phyloP scores from a whole-genome alignment of 2,113 vertebrate species.

The Irena cyanogastra region DNA sequence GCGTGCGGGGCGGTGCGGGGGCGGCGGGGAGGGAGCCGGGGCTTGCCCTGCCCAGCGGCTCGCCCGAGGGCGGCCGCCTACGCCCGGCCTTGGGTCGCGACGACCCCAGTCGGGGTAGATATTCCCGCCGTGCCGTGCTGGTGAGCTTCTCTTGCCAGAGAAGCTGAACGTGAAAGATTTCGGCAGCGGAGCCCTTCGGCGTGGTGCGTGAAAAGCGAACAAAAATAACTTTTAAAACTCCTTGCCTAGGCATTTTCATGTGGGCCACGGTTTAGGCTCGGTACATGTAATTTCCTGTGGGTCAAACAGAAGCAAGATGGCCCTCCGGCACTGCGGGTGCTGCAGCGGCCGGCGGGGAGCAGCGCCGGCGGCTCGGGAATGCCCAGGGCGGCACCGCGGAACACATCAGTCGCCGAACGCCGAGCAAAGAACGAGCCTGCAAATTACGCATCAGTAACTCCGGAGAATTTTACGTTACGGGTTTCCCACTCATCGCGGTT shows the following conservation, averaged over 20 bases:
- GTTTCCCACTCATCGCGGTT: rapidly evolving
- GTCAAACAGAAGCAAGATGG: neutral
- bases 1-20: neutral
- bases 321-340: neutral
- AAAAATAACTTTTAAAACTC: neutral
- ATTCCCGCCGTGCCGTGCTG: neutral
- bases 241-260: neutral
- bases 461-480: rapidly evolving
- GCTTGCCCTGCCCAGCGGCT: neutral
- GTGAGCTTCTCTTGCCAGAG: neutral
- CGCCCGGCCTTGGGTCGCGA: neutral
- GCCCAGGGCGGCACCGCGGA: rapidly evolving
- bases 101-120: neutral
- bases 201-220: neutral
- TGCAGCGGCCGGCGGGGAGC: neutral
- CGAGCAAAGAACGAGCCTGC: neutral
- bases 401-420: neutral
- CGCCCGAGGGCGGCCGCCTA: neutral
- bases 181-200: neutral
- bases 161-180: neutral
- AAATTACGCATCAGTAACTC: neutral
- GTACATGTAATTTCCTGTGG: neutral
- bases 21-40: neutral
- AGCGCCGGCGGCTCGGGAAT: neutral
- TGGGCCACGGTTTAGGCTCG: neutral